A percentile compares a stretch with the other conserved stretches of the same genome.
Evolutionary conservation across 2,888 invertebrate species (phyloP).

Genomic region (Plebejus anna): DNA sequence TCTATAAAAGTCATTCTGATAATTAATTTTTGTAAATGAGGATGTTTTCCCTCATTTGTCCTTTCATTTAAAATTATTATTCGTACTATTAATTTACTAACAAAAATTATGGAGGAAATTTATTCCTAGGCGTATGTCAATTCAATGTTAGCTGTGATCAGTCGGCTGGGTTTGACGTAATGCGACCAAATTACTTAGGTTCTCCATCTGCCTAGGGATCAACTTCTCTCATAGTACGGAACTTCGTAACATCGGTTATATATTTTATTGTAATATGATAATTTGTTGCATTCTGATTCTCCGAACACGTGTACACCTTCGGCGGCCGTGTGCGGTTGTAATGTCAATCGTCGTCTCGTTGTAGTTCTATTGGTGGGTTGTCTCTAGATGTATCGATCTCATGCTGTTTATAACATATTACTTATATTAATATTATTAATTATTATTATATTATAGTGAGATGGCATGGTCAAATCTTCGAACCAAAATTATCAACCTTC

Average conservation of each 20-base stretch:
- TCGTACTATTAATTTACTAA: neutral
- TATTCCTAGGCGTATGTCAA: too few relatives aligned
- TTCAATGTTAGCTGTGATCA: too few relatives aligned
- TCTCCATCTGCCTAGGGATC: too few relatives aligned
- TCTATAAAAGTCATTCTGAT: neutral
- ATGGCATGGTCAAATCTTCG: constrained; percentile 31
- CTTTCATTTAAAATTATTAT: neutral
- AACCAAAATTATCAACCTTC: constrained; percentile 29
- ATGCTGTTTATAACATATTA: constrained; percentile 35
- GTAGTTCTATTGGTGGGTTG: constrained; percentile 40
- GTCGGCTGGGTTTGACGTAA: too few relatives aligned
- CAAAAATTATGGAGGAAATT: neutral
- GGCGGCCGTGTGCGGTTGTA: neutral
- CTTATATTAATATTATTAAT: constrained; percentile 24
- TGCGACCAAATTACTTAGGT: too few relatives aligned
- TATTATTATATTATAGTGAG: constrained; percentile 32
- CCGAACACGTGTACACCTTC: neutral
- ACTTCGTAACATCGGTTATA: neutral
- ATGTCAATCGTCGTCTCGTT: constrained; percentile 29
- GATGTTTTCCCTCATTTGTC: neutral
- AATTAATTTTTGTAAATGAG: neutral
- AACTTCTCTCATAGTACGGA: too few relatives aligned
- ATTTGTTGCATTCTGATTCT: neutral
- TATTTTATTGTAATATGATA: constrained; percentile 1
- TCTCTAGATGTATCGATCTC: constrained; percentile 41